Conservation (phyloP, 2,113 vertebrate genomes). For the Austrofundulus limnaeus region DNA sequence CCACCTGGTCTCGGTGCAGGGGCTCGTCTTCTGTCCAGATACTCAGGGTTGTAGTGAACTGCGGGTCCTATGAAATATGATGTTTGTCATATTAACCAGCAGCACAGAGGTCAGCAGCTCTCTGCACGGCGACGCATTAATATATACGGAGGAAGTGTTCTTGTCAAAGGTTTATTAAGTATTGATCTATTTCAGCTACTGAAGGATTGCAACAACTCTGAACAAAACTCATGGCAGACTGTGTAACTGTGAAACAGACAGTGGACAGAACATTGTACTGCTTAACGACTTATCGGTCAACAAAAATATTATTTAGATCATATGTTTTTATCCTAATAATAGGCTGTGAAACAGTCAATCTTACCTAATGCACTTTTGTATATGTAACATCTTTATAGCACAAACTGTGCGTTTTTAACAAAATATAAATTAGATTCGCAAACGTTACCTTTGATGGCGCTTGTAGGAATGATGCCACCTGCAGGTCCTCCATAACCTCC, state of each 20-base stretch:
- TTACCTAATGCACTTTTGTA: slow-evolving; percentile 6
- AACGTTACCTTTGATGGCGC: slow-evolving; percentile 84
- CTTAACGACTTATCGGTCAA: background rate
- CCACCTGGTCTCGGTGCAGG: slow-evolving; percentile 75
- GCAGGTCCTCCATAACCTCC: slow-evolving; percentile 94
- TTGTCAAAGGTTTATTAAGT: slow-evolving; percentile 23
- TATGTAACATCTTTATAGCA: background rate
- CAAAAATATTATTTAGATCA: slow-evolving; percentile 2
- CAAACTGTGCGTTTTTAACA: background rate
- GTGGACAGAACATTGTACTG: background rate
- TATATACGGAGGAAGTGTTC: slow-evolving; percentile 13
- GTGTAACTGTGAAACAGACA: slow-evolving; percentile 6
- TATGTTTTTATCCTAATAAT: background rate
- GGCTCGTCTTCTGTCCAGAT: slow-evolving; percentile 76
- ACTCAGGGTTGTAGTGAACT: slow-evolving; percentile 76
- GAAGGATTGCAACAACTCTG: slow-evolving; percentile 15
- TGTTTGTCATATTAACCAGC: slow-evolving; percentile 47
- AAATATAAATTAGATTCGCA: background rate
- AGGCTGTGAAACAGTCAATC: background rate
- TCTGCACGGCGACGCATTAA: slow-evolving; percentile 28
- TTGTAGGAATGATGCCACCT: slow-evolving; percentile 92
- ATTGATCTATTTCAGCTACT: slow-evolving; percentile 12
- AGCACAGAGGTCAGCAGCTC: slow-evolving; percentile 31
- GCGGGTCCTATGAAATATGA: slow-evolving; percentile 77
- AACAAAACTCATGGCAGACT: background rate